Base-by-base conservation (phyloP, 2,113 vertebrate genomes). In the Leucosticte australis region DNA sequence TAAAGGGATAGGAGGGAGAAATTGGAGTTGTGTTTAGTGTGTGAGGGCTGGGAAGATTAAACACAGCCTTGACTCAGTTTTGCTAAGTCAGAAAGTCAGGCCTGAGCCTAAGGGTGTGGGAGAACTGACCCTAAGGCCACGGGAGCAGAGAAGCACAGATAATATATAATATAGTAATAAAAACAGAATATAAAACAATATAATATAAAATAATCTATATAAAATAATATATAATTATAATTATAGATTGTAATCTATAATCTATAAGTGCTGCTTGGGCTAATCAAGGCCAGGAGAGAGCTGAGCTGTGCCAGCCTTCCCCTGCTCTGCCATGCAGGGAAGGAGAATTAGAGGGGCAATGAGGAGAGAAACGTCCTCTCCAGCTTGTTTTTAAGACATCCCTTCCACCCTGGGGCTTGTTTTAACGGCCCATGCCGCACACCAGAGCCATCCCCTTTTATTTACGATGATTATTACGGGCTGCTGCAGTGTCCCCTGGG, bases 321-420 rank as follows among this genome's bases (percentile, higher is more conserved):
- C 8, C 65, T 31, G 77, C 81, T 82, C 84, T 1, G 0, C 89
- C 94, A 70, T 33, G 89, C 89, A 62, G 84, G 81, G 74, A 91
- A 90, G 85, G 93, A 92, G 87, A 95, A 94, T 87, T 80, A 92
- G 93, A 79, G 84, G 89, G 84, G 93, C 95, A 96, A 95, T 84
- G 90, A 92, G 91, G 78, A 92, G 87, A 75, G 91, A 94, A 92
- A 92, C 60, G 94, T 73, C 82, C 94, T 92, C 87, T 91, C 83
- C 90, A 91, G 89, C 87, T 82, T 95, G 93, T 92, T 95, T 97
- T 95, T 73, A 95, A 97, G 94, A 83, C 94, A 89, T 87, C 35
- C 84, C 84, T 94, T 82, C 84, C 84, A 94, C 91, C 94, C 95
- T 27, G 59, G 78, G 95, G 96, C 91, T 94, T 50, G 91, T 92